phyloP scores from a whole-genome alignment of 1,140 invertebrate species.

The Drepana arcuata region DNA sequence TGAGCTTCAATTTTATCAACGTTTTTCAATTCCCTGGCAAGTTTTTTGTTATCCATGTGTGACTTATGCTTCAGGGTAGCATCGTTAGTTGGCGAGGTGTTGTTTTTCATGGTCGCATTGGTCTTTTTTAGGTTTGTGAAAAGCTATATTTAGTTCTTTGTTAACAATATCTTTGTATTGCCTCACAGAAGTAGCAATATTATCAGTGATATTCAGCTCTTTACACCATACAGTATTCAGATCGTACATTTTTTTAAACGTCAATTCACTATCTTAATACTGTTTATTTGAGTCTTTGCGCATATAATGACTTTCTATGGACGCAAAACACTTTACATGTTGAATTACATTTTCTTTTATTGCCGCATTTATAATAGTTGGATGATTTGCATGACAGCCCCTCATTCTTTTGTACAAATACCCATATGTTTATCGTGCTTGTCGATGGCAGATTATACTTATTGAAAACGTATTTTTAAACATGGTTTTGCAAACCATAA shows the following conservation, averaged over 20 bases:
- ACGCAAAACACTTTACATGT: constrained; percentile 5
- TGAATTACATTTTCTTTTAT: constrained; percentile 14
- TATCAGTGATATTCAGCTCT: too few relatives aligned
- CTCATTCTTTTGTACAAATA: constrained; percentile 9
- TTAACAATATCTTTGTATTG: too few relatives aligned
- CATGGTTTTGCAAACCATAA: constrained; percentile 12
- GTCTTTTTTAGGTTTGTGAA: too few relatives aligned
- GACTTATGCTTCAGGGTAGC: too few relatives aligned
- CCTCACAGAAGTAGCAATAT: too few relatives aligned
- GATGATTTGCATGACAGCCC: constrained; percentile 11
- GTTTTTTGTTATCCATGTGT: too few relatives aligned
- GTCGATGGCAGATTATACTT: constrained; percentile 10
- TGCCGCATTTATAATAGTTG: constrained; percentile 7
- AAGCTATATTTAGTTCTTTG: too few relatives aligned
- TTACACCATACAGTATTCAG: too few relatives aligned
- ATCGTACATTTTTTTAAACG: constrained; percentile 4
- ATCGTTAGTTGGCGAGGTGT: too few relatives aligned
- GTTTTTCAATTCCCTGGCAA: too few relatives aligned
- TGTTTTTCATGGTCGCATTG: too few relatives aligned
- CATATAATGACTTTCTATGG: constrained; percentile 9
- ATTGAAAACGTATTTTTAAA: constrained; percentile 12
- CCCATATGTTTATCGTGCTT: constrained; percentile 8
- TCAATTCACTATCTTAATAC: constrained; percentile 10
- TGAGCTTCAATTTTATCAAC: too few relatives aligned
- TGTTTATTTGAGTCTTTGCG: constrained; percentile 9